Evolutionary conservation across 2,888 invertebrate species (phyloP).

Genomic region (Cryptocheilus praepositus): DNA sequence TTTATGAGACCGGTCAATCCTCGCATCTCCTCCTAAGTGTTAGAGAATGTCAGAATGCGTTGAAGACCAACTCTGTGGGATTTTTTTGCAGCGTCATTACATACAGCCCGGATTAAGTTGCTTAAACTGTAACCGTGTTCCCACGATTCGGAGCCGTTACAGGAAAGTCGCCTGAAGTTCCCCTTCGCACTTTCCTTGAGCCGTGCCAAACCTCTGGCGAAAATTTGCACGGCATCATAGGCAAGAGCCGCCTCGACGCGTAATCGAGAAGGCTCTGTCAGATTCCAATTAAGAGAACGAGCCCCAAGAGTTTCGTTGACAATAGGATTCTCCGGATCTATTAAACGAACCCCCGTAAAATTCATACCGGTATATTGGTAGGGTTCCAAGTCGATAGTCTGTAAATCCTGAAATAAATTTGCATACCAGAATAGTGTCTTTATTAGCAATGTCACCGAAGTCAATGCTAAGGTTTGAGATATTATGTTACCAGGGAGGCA

Average conservation of each 20-base stretch:
- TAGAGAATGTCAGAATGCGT: not conserved
- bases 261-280: slow-evolving; percentile 61
- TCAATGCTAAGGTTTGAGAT: not conserved
- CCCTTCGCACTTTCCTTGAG: slow-evolving; percentile 76
- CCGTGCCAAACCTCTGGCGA: slow-evolving; percentile 85
- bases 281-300: slow-evolving; percentile 46
- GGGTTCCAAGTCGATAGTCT: slow-evolving; percentile 86
- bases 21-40: slow-evolving; percentile 78
- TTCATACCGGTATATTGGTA: slow-evolving; percentile 89
- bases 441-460: not conserved
- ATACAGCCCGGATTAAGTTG: slow-evolving; percentile 87
- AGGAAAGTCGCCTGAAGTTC: slow-evolving; percentile 76
- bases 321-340: slow-evolving; percentile 78
- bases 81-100: slow-evolving; percentile 53
- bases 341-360: slow-evolving; percentile 85
- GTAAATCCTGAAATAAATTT: slow-evolving; percentile 80
- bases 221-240: slow-evolving; percentile 88
- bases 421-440: not conserved
- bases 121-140: slow-evolving; percentile 86
- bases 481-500: slow-evolving; percentile 79
- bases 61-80: no score
- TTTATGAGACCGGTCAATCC: slow-evolving; percentile 86
- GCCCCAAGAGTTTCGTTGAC: slow-evolving; percentile 76
- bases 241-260: slow-evolving; percentile 87
- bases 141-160: slow-evolving; percentile 81